phyloP scores from a whole-genome alignment of 2,888 invertebrate species.

The Altica lythri region DNA sequence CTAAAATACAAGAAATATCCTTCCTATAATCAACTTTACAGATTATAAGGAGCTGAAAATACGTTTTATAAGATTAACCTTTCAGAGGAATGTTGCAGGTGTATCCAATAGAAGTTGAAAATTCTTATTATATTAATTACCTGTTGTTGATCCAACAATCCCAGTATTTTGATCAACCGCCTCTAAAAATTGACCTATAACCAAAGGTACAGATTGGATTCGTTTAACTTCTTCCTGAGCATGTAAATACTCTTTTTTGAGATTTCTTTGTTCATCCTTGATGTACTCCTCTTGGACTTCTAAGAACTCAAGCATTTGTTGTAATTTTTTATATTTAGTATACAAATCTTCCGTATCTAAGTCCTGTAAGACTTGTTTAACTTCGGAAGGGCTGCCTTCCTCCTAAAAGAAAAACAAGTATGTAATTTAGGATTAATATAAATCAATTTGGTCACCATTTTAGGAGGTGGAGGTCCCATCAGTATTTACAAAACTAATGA shows the following conservation, averaged over 20 bases:
- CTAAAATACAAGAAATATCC: too few relatives aligned
- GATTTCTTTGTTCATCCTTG: slow-evolving; percentile 97
- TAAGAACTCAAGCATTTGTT: slow-evolving; percentile 93
- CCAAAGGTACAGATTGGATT: slow-evolving; percentile 97
- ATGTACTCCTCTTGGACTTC: slow-evolving; percentile 99
- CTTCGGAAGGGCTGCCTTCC: slow-evolving; percentile 69
- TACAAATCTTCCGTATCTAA: slow-evolving; percentile 91
- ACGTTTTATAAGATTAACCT: too few relatives aligned
- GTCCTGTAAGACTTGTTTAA: slow-evolving; percentile 76
- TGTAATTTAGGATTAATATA: slow-evolving; percentile 15
- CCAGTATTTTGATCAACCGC: slow-evolving; percentile 99
- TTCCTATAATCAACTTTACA: too few relatives aligned
- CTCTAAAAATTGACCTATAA: slow-evolving; percentile 98
- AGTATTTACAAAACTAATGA: too few relatives aligned
- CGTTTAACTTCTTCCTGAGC: slow-evolving; percentile 98
- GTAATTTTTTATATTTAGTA: slow-evolving; percentile 96
- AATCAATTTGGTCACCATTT: slow-evolving; percentile 6
- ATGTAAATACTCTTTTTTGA: slow-evolving; percentile 98
- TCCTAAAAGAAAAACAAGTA: slow-evolving; percentile 59
- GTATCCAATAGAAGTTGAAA: too few relatives aligned
- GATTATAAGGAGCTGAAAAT: too few relatives aligned
- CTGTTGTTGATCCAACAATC: slow-evolving; percentile 68
- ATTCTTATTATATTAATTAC: slow-evolving; percentile 14
- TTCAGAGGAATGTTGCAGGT: too few relatives aligned
- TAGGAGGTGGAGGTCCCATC: too few relatives aligned